Base-by-base conservation (phyloP, 1,140 invertebrate genomes). In the Cherax destructor region DNA sequence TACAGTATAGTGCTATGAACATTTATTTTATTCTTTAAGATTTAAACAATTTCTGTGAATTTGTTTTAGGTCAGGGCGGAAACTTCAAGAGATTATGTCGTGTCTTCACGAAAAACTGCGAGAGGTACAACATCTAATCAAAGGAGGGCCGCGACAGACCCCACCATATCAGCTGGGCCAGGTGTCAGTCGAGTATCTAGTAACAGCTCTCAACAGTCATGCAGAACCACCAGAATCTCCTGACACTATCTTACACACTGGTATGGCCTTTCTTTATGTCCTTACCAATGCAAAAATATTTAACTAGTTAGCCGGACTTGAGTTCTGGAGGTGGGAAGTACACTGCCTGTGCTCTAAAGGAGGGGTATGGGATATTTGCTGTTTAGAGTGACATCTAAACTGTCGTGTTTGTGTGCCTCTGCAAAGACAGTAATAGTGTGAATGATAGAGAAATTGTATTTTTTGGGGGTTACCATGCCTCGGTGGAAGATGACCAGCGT, bases 141-240 rank as follows among this genome's bases (percentile, higher is more conserved):
- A 69, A 83, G 85, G 91, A 69, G 91, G 91, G 21, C 79, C 91
- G 2, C 80, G 59, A 47, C 77, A 72, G 24, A 77, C 91, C 13
- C 83, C 86, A 52, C 21, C n/a, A n/a, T 92, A 92, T 72, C 91
- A 92, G 50, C 77, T 88, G 18, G 50, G 91, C 56, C 91, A 92
- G 74, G 85, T 88, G 24, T 92, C 91, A 13, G 91, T 92, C 16
- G 91, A 92, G 56, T 92, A 88, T 74, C 30, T 92, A 21, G 86
- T 88, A 4, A 88, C 91, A 52, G 91, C 91, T 11, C 86, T 92
- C 56, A 83, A 69, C 72, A 86, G 74, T 41, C 89, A 91, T 74
- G 89, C 83, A 21, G 89, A 91, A 24, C 89, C 89, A 16, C 89
- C 89, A 72, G 89, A 91, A 4, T 91, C 89, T 50, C 89, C 89